A percentile compares a stretch with the other conserved stretches of the same genome.
These are phyloP conservation scores for Boloria euphrosyne DNA, from an alignment of 2,888 invertebrate species.

Conservation along the genomic window DNA sequence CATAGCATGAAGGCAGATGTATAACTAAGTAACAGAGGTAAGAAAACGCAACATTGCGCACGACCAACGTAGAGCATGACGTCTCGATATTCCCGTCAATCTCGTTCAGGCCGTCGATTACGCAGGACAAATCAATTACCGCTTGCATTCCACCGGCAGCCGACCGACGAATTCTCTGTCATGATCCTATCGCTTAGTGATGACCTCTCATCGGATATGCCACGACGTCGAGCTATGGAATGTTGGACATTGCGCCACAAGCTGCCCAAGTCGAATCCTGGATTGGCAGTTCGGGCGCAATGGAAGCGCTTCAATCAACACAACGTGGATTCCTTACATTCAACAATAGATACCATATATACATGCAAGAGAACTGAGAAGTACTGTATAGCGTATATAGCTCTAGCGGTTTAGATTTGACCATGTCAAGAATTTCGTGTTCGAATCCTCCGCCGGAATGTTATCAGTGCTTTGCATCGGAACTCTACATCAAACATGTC, in stretches of 20 bases:
- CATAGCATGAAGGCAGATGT: background rate
- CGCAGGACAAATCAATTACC: constrained; percentile 81
- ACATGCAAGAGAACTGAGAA: constrained; percentile 52
- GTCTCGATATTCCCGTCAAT: constrained; percentile 73
- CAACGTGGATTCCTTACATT: constrained; percentile 70
- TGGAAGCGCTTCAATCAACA: constrained; percentile 72
- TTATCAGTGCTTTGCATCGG: constrained; percentile 75
- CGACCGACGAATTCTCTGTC: constrained; percentile 78
- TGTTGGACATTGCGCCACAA: constrained; percentile 63
- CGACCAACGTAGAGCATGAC: constrained; percentile 50
- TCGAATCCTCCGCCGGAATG: constrained; percentile 76
- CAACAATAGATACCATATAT: constrained; percentile 55
- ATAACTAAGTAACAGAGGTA: constrained; percentile 24
- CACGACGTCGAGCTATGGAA: constrained; percentile 58
- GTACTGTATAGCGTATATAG: constrained; percentile 50
- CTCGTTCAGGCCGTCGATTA: constrained; percentile 69
- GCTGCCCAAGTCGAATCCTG: constrained; percentile 54
- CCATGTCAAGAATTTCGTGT: constrained; percentile 75
- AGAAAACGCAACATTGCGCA: constrained; percentile 30
- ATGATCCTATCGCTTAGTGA: constrained; percentile 73
- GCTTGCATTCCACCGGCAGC: constrained; percentile 73
- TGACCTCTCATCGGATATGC: constrained; percentile 65
- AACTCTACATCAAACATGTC: constrained; percentile 66
- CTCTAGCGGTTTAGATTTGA: constrained; percentile 65
- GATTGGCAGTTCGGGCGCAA: constrained; percentile 65